These are phyloP conservation scores for Zelleria hepariella DNA, from an alignment of 2,888 invertebrate genomes.

Conservation along the genomic window DNA sequence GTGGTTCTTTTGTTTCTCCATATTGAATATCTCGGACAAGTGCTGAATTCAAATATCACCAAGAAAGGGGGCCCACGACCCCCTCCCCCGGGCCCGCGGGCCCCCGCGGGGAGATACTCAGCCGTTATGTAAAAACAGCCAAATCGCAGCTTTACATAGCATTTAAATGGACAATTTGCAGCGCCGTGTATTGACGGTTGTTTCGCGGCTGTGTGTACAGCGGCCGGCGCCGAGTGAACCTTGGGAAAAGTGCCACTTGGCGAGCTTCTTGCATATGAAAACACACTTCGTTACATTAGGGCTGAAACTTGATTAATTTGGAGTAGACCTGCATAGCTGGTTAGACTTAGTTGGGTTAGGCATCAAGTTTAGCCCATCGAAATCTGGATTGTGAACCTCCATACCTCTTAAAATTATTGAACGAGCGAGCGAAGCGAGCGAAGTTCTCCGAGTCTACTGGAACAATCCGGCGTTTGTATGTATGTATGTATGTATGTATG, in stretches of 20 bases:
- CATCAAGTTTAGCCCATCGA: too few species aligned
- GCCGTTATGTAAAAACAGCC: conserved; percentile 25
- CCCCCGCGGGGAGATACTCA: background rate
- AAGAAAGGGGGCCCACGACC: background rate
- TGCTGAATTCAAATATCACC: conserved; percentile 14
- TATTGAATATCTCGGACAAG: background rate
- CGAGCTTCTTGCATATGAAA: background rate
- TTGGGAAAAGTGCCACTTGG: background rate
- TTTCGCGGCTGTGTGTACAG: background rate
- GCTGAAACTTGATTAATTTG: too few species aligned
- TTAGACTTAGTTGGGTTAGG: too few species aligned
- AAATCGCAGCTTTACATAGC: conserved; percentile 30
- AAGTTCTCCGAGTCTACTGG: too few species aligned
- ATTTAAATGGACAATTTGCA: conserved; percentile 44
- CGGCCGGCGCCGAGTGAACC: background rate
- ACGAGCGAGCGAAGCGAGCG: too few species aligned
- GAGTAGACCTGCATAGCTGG: too few species aligned
- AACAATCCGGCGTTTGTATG: too few species aligned
- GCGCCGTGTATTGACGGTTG: conserved; percentile 29
- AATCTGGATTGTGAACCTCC: too few species aligned
- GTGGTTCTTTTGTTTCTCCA: background rate
- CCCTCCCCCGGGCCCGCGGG: background rate
- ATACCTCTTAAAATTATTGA: too few species aligned
- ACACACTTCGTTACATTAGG: background rate
- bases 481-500: too few species aligned